phyloP scores from a whole-genome alignment of 2,888 invertebrate genomes.

The Andricus curvator region DNA sequence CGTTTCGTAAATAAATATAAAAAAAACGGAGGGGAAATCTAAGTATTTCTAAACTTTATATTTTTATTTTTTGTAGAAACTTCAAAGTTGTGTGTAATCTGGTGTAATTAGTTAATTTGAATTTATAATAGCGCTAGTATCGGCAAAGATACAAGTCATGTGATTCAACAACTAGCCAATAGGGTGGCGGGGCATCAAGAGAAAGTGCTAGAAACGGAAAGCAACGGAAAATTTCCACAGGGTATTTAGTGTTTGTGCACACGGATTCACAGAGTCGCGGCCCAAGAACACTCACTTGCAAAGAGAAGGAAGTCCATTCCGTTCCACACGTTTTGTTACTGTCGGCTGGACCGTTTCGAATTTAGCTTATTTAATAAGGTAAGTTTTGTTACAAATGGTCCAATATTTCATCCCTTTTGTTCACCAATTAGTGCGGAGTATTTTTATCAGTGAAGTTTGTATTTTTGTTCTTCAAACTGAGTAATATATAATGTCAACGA shows the following conservation, averaged over 20 bases:
- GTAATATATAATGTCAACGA: neutral
- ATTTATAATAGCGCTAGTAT: too few species aligned
- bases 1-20: too few species aligned
- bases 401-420: neutral
- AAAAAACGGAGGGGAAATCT: too few species aligned
- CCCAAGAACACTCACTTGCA: too few species aligned
- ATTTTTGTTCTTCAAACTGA: neutral
- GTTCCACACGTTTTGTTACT: conserved; percentile 2
- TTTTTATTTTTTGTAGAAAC: too few species aligned
- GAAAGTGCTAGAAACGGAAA: conserved; percentile 9
- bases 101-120: too few species aligned
- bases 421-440: neutral
- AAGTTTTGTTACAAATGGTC: neutral
- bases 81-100: too few species aligned
- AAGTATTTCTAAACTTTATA: too few species aligned
- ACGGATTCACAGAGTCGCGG: neutral
- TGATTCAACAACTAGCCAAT: neutral
- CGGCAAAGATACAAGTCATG: neutral
- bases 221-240: conserved; percentile 23
- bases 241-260: neutral
- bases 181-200: neutral
- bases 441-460: neutral
- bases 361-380: conserved; percentile 34
- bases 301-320: conserved; percentile 12
- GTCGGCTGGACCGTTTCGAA: neutral